Base-by-base conservation (phyloP, 2,113 vertebrate species). In the Prinia subflava region DNA sequence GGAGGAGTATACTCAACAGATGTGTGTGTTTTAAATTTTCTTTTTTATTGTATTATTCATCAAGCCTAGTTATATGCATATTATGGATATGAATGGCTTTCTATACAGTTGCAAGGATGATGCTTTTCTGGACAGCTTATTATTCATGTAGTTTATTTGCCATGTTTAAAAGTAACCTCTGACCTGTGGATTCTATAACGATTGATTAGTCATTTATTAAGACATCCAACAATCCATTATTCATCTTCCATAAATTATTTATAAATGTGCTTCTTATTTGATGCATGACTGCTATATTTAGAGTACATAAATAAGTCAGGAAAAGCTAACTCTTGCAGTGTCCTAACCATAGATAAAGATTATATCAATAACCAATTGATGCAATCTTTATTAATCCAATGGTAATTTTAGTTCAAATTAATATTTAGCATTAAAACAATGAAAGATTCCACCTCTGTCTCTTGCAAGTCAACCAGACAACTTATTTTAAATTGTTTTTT, bases 151-250 rank as follows among this genome's bases (percentile, higher is more conserved):
- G 82, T 77, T 93, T 96, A 92, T 94, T 95, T 94, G 35, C 68
- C 83, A 50, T 94, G 76, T 93, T 94, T 95, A 94, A 78, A 94
- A 93, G 37, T 90, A 88, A 90, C 68, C 83, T 93, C n/a, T 96
- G 79, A 92, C 83, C 88, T 86, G 41, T 85, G 30, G 63, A 93
- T 96, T 86, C 79, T 83, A 74, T 88, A 94, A 94, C 21, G 0
- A 96, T 96, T 94, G 96, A 93, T 97, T 93, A 94, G 83, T 57
- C 83, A 94, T 95, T 93, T 95, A 94, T 96, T 97, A 94, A 88
- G 88, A 92, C 55, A 74, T 88, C 75, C 92, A 90, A 90, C 70
- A 92, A 95, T 93, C 75, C 85, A 93, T 96, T 97, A 97, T 94
- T 94, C 88, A 93, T 94, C 24, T 59, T 22, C 52, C 35, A 92